phyloP scores from a whole-genome alignment of 1,140 invertebrate genomes.

The Ceratosolen solmsi region DNA sequence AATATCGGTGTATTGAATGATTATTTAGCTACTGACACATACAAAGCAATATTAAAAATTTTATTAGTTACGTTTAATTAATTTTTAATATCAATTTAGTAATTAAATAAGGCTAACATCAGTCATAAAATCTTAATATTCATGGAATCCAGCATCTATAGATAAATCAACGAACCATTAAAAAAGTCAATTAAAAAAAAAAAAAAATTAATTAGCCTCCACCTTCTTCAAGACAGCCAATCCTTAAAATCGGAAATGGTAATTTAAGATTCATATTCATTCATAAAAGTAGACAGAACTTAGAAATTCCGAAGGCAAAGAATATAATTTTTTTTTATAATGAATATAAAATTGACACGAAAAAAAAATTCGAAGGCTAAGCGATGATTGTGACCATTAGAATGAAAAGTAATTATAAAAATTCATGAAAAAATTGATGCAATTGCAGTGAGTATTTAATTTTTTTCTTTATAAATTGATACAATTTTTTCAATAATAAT shows the following conservation, averaged over 20 bases:
- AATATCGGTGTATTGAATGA: too few relatives aligned
- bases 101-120: not conserved
- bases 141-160: not conserved
- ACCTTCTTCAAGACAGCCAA: not conserved
- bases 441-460: not conserved
- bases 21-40: too few relatives aligned
- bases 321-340: slow-evolving; percentile 33
- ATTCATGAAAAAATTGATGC: not conserved
- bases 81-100: not conserved
- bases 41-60: too few relatives aligned
- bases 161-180: not conserved
- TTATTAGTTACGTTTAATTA: not conserved
- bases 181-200: not conserved
- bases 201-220: not conserved
- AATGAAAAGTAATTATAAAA: slow-evolving; percentile 27
- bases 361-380: slow-evolving; percentile 32
- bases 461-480: not conserved
- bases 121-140: not conserved
- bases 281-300: not conserved
- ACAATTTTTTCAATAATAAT: not conserved
- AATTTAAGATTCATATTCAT: slow-evolving; percentile 18
- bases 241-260: not conserved
- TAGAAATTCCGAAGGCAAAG: slow-evolving; percentile 27
- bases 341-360: slow-evolving; percentile 13
- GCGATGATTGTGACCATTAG: slow-evolving; percentile 19